Evolutionary conservation across 2,797 vertebrate genomes (phyloP).

Genomic region (Hydrophis major): DNA sequence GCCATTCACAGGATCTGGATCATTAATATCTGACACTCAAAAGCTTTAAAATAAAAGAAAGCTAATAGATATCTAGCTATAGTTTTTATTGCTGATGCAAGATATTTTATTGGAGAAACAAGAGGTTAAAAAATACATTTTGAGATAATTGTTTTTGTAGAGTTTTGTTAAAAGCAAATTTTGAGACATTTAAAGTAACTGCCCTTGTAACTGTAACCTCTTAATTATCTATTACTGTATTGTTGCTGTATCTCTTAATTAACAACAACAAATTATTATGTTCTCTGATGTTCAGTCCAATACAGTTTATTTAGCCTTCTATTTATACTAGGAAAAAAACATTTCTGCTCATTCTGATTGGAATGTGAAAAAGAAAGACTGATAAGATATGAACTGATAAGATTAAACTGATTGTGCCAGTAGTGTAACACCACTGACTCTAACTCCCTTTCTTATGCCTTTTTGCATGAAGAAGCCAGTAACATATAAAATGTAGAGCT

Average conservation of each 20-base stretch:
- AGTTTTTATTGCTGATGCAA: not conserved
- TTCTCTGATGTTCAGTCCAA: slow-evolving; percentile 17
- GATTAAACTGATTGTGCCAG: slow-evolving; percentile 32
- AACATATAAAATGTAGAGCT: slow-evolving; percentile 23
- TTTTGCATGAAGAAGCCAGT: slow-evolving; percentile 37
- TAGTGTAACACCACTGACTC: slow-evolving; percentile 36
- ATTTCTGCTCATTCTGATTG: slow-evolving; percentile 43
- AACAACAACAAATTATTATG: slow-evolving; percentile 7
- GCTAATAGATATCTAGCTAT: not conserved
- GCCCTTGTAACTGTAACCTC: not conserved
- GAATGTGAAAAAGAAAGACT: slow-evolving; percentile 10
- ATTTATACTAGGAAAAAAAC: slow-evolving; percentile 6
- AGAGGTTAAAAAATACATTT: not conserved
- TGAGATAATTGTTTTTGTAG: not conserved
- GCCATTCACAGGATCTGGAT: not conserved
- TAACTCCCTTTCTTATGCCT: slow-evolving; percentile 53
- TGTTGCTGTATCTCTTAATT: slow-evolving; percentile 14
- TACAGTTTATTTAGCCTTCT: not conserved
- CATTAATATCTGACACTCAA: fast-evolving
- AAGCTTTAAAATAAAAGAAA: not conserved
- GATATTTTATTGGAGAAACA: not conserved
- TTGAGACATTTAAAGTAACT: not conserved
- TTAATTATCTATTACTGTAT: too few relatives aligned
- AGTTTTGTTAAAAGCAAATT: not conserved
- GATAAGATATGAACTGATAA: slow-evolving; percentile 15